A percentile compares a stretch with the other conserved stretches of the same genome.
These are phyloP conservation scores for Centropus unirufus DNA, from an alignment of 2,113 vertebrate species.

Conservation along the genomic window DNA sequence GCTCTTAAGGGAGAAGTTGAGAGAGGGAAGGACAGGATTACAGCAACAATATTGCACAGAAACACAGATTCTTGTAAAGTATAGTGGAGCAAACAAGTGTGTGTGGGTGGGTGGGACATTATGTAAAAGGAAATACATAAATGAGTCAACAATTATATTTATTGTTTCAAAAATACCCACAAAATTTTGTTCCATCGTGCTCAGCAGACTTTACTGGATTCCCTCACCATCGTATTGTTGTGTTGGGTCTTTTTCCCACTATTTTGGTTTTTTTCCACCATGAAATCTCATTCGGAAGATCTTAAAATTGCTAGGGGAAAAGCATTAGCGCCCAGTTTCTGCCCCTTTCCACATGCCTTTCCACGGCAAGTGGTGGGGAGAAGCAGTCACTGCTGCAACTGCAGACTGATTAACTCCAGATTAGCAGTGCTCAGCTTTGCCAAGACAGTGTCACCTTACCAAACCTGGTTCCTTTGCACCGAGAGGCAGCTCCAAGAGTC, in stretches of 20 bases:
- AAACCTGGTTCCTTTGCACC: not conserved
- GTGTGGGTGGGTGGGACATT: not conserved
- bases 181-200: not conserved
- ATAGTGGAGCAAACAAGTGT: not conserved
- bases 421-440: not conserved
- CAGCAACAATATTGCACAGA: not conserved
- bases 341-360: not conserved
- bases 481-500: not conserved
- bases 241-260: not conserved
- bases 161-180: not conserved
- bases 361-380: accelerated
- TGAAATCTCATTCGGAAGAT: not conserved
- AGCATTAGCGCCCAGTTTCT: not conserved
- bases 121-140: slow-evolving; percentile 26
- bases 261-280: not conserved
- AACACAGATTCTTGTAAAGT: not conserved
- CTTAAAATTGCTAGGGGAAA: not conserved
- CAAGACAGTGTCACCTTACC: not conserved
- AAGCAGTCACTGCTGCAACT: not conserved
- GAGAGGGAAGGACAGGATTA: not conserved
- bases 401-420: not conserved
- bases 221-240: not conserved
- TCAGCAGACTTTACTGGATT: not conserved
- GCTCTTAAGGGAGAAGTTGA: not conserved
- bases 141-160: slow-evolving; percentile 9